Conservation (phyloP, 2,888 invertebrate genomes). For the Drosophila nr. medialis region DNA sequence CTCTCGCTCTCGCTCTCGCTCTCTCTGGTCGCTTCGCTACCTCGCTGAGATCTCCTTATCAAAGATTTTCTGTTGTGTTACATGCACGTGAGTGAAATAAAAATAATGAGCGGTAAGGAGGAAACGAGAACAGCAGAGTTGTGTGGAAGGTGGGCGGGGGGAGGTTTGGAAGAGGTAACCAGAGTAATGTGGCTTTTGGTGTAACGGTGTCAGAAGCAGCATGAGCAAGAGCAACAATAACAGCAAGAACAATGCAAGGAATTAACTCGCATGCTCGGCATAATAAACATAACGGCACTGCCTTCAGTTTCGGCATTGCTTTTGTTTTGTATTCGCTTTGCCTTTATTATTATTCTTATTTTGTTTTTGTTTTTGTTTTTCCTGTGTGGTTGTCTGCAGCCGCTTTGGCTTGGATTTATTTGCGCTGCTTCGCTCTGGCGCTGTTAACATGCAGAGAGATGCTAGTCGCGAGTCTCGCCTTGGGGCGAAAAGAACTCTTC, state of each 20-base stretch:
- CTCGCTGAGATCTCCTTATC: slow-evolving; percentile 49
- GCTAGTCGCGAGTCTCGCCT: slow-evolving; percentile 45
- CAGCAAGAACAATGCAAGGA: slow-evolving; percentile 53
- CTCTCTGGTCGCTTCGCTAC: slow-evolving; percentile 4
- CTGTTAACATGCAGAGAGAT: slow-evolving; percentile 48
- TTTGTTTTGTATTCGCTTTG: slow-evolving; percentile 21
- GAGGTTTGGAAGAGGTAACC: background rate
- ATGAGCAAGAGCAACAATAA: slow-evolving; percentile 26
- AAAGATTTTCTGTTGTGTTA: slow-evolving; percentile 49
- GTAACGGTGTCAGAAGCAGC: slow-evolving; percentile 34
- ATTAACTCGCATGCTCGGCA: slow-evolving; percentile 77
- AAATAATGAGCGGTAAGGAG: slow-evolving; percentile 58
- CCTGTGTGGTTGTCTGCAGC: slow-evolving; percentile 22
- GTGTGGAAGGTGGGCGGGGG: too few species aligned
- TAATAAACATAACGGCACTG: slow-evolving; percentile 70
- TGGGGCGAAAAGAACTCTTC: slow-evolving; percentile 41
- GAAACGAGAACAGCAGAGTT: slow-evolving; percentile 3
- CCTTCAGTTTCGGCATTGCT: slow-evolving; percentile 21
- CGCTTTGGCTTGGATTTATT: slow-evolving; percentile 46
- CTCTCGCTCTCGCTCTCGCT: background rate
- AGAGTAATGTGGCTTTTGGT: slow-evolving; percentile 22
- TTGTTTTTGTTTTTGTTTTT: background rate
- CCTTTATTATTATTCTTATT: slow-evolving; percentile 1
- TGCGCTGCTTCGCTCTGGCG: slow-evolving; percentile 22
- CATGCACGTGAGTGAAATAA: slow-evolving; percentile 71